Evolutionary conservation across 2,888 invertebrate species (phyloP), one percentile per base, ranked within the genome.

Genomic region (Pachydiplax longipennis): DNA sequence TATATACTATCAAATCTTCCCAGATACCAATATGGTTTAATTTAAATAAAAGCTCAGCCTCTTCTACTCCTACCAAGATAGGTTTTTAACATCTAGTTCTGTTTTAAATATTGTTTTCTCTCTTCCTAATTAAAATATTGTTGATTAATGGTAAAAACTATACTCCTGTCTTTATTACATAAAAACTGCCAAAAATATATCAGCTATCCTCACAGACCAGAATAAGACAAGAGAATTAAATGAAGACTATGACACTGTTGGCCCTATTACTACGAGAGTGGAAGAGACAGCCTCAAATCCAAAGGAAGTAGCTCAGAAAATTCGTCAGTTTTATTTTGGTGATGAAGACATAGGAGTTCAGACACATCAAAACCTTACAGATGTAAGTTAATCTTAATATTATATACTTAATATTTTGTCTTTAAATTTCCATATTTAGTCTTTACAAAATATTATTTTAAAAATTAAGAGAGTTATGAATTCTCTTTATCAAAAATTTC

Each of bases 181-280:
- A n/a, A n/a, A n/a, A n/a, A n/a, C n/a, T n/a, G n/a, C n/a, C n/a
- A n/a, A 80, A 80, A 80, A 80, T 5, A 37, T 87, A 58, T n/a
- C 61, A 87, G 87, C n/a, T 22, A 87, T 87, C 22, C 40, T 87
- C 12, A 61, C 87, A 65, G 40, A 87, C 53, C 25, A 61, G 22
- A 87, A 35, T 10, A 87, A 22, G 53, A 37, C 87, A n/a, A 87
- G 95, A 31, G 94, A 95, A 58, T 93, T 96, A 92, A 95, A 96
- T 92, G 93, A 94, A 0, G 94, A 96, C 81, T 97, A 37, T 94
- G 94, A 96, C 4, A 93, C 93, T 65, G 92, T 96, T 25, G 96
- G 96, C 0, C 97, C 97, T 0, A 95, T 96, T 40, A 95, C 95
- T 5, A 97, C 97, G 92, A 92, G 95, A 1, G 95, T 95, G 91